Conservation (phyloP, 1,140 invertebrate species). For the Spodoptera frugiperda region DNA sequence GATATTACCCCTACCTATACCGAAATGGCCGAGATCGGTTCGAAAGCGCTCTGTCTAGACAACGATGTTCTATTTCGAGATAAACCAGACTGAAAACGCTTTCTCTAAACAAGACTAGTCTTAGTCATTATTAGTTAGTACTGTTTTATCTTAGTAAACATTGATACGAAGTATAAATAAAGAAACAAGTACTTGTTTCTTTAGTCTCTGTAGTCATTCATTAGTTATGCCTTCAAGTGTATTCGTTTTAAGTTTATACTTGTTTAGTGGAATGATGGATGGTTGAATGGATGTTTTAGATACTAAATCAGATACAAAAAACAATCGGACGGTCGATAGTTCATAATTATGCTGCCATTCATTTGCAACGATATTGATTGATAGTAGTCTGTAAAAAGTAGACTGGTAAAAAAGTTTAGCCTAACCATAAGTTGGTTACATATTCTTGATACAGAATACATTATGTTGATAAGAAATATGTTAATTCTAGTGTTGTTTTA, state of each 20-base stretch:
- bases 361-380: neutral
- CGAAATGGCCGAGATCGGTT: neutral
- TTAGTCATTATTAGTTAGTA: neutral
- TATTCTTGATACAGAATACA: too few relatives aligned
- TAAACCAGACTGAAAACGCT: constrained; percentile 19
- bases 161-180: too few relatives aligned
- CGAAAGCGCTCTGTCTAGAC: constrained; percentile 17
- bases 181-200: too few relatives aligned
- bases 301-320: too few relatives aligned
- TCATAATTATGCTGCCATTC: neutral
- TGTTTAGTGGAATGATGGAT: neutral
- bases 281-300: too few relatives aligned
- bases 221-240: too few relatives aligned
- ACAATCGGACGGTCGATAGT: neutral
- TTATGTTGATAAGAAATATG: too few relatives aligned
- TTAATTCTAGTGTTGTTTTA: too few relatives aligned
- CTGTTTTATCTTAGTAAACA: too few relatives aligned
- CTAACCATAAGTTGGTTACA: too few relatives aligned
- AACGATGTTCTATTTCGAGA: constrained; percentile 5
- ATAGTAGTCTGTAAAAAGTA: neutral
- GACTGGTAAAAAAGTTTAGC: neutral
- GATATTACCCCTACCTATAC: constrained; percentile 1
- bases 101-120: neutral
- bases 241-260: neutral
- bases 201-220: too few relatives aligned